A percentile compares a stretch with the other conserved stretches of the same genome.
Conservation (phyloP, 2,797 vertebrate species). For the Syncerus caffer region DNA sequence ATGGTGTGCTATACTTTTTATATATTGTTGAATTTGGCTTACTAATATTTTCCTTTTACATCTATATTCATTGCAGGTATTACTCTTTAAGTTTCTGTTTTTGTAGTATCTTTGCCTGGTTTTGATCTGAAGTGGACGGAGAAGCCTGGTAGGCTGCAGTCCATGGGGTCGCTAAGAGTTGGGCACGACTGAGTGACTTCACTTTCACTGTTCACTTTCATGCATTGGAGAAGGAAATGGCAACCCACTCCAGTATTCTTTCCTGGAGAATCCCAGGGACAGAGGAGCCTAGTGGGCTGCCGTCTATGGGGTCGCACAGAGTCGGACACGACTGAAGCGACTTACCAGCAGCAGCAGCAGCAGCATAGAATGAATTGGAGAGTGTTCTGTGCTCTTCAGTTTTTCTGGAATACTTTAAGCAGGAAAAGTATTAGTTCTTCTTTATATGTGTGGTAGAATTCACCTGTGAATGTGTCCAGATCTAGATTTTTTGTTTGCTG, state of each 20-base stretch:
- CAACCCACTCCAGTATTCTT: too few species aligned
- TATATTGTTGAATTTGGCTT: background rate
- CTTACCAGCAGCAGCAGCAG: too few species aligned
- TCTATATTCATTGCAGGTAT: background rate
- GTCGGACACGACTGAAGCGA: too few species aligned
- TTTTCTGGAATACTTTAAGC: background rate
- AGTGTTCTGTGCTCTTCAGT: background rate
- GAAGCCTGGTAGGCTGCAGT: too few species aligned
- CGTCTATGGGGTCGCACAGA: too few species aligned
- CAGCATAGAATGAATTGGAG: background rate
- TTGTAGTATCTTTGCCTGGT: background rate
- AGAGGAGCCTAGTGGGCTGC: too few species aligned
- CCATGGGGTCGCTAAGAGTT: too few species aligned
- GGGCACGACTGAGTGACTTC: too few species aligned
- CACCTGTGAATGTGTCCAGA: background rate
- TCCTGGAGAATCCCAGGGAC: too few species aligned
- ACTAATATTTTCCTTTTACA: background rate
- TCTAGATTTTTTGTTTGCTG: background rate
- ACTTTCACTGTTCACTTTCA: too few species aligned
- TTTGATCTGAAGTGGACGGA: background rate
- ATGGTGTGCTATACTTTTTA: background rate
- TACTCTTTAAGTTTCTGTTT: background rate
- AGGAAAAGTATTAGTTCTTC: background rate
- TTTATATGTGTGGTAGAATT: background rate
- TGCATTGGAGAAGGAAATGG: too few species aligned